Conservation (phyloP, 2,888 invertebrate species). For the Dryococelus australis region DNA sequence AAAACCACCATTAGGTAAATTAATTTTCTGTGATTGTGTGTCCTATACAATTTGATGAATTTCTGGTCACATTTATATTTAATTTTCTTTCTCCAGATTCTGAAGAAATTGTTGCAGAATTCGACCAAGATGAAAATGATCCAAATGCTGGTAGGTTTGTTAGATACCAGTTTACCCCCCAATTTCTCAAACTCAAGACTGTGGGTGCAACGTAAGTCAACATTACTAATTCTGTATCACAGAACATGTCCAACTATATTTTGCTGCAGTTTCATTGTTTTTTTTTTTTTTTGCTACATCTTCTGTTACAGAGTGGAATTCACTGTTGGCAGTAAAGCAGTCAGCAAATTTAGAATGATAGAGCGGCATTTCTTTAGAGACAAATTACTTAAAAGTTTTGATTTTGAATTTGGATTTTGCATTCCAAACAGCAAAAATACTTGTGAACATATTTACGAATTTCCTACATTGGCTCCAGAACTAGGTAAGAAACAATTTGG, state of each 20-base stretch:
- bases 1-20: slow-evolving; percentile 67
- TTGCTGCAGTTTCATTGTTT: not conserved
- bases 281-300: not conserved
- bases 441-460: slow-evolving; percentile 99
- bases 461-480: slow-evolving; percentile 86
- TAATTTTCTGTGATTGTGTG: not conserved
- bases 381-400: slow-evolving; percentile 93
- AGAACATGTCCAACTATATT: not conserved
- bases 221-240: not conserved
- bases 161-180: slow-evolving; percentile 98
- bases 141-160: slow-evolving; percentile 96
- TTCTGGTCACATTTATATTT: not conserved
- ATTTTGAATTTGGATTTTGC: slow-evolving; percentile 99
- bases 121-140: slow-evolving; percentile 68
- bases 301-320: slow-evolving; percentile 84
- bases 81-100: slow-evolving; percentile 38
- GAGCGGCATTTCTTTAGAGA: slow-evolving; percentile 97
- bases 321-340: slow-evolving; percentile 90
- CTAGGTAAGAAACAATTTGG: slow-evolving; percentile 72
- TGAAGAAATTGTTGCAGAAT: slow-evolving; percentile 50
- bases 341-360: slow-evolving; percentile 97
- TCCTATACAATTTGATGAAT: not conserved
- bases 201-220: slow-evolving; percentile 95
- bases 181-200: slow-evolving; percentile 93
- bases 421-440: slow-evolving; percentile 97